phyloP scores from a whole-genome alignment of 1,140 invertebrate species.

The Drosophila orena region DNA sequence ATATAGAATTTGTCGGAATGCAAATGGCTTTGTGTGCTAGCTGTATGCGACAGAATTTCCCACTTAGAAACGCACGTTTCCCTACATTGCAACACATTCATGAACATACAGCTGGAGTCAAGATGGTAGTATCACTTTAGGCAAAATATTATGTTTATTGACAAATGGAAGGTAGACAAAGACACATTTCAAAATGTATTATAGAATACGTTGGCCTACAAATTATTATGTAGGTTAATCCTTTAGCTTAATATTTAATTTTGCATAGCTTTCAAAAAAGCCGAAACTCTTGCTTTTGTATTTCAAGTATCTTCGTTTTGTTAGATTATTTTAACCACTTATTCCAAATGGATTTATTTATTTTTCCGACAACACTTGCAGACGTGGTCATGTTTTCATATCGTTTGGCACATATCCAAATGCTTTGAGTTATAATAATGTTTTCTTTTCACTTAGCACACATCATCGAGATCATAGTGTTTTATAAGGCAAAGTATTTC shows the following conservation, averaged over 20 bases:
- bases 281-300: too few relatives aligned
- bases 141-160: neutral
- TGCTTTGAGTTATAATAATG: constrained; percentile 57
- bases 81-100: constrained; percentile 23
- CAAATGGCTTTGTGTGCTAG: constrained; percentile 6
- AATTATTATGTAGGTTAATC: too few relatives aligned
- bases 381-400: constrained; percentile 3
- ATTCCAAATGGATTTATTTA: neutral
- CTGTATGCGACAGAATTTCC: constrained; percentile 32
- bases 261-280: too few relatives aligned
- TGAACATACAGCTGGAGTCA: constrained; percentile 1
- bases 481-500: constrained; percentile 36
- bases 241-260: too few relatives aligned
- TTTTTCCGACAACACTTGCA: neutral
- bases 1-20: constrained; percentile 37
- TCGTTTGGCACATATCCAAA: constrained; percentile 59
- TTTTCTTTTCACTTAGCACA: constrained; percentile 47
- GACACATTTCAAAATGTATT: neutral
- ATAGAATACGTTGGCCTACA: neutral
- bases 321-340: too few relatives aligned
- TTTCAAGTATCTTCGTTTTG: too few relatives aligned
- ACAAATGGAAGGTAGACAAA: neutral
- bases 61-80: constrained; percentile 8
- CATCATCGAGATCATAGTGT: constrained; percentile 36
- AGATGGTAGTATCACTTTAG: neutral